phyloP scores from a whole-genome alignment of 2,888 invertebrate genomes.

The Aradus depressus region DNA sequence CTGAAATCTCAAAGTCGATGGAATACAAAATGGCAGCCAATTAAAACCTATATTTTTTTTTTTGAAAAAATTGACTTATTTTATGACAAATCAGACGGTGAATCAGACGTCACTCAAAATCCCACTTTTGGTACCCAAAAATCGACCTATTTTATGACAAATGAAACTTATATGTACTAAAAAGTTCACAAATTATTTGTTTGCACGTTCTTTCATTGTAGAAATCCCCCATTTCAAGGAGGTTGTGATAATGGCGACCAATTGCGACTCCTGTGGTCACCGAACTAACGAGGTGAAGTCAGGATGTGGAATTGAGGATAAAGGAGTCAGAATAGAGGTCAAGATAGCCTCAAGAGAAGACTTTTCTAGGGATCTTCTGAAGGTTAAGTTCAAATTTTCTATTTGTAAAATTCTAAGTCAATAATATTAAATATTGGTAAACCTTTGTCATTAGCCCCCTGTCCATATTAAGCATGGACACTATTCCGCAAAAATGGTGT shows the following conservation, averaged over 20 bases:
- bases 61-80: too few relatives aligned
- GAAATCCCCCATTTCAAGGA: constrained; percentile 95
- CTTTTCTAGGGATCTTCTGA: constrained; percentile 85
- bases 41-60: too few relatives aligned
- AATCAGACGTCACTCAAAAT: too few relatives aligned
- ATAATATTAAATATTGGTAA: not conserved
- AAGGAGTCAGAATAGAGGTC: constrained; percentile 67
- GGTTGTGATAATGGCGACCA: constrained; percentile 93
- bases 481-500: too few relatives aligned
- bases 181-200: not conserved
- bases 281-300: constrained; percentile 95
- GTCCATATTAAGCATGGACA: too few relatives aligned
- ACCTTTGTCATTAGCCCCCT: too few relatives aligned
- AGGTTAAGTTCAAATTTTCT: constrained; percentile 42
- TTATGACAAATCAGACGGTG: too few relatives aligned
- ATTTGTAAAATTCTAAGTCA: not conserved
- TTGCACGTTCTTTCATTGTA: constrained; percentile 31
- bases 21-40: too few relatives aligned
- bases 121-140: too few relatives aligned
- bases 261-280: constrained; percentile 80
- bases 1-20: too few relatives aligned
- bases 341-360: constrained; percentile 58
- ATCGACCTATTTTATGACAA: too few relatives aligned
- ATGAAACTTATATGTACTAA: too few relatives aligned
- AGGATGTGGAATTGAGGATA: constrained; percentile 74